Evolutionary conservation across 2,113 vertebrate genomes (phyloP), one percentile per base, ranked within the genome.

Genomic region (Noctilio leporinus): DNA sequence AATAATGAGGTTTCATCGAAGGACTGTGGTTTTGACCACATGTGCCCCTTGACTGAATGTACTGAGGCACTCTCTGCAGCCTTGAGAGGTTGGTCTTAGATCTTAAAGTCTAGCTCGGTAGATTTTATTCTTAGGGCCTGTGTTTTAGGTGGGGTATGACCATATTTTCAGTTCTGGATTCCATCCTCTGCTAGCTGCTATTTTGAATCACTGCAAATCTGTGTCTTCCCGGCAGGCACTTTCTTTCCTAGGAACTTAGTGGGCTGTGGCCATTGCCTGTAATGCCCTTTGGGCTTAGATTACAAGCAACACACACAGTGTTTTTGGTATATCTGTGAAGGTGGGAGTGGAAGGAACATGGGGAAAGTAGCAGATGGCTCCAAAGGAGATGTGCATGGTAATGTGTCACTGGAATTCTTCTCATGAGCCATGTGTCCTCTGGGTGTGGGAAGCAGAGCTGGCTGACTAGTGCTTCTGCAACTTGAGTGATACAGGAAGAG

Each of bases 401-500:
- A 89, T 80, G 65, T 97, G 81, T 96, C 81, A 57, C 76, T 85
- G 81, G 75, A 85, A 69, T 65, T 62, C 76, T 55, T 51, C 72
- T 78, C 55, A 0, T 87, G 86, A 64, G 86, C 70, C 53, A 55
- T 33, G 51, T 1, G 11, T 93, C 80, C 85, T 88, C 55, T 43
- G 64, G 47, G 28, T 70, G 95, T 96, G 93, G 96, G 94, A 95
- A 88, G 91, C 69, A 49, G 70, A 86, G 83, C 92, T 82, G 62
- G 81, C 93, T 96, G 92, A 90, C 96, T 95, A 95, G 55, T 95
- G 72, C 69, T 96, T 89, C 45, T 97, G 88, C 35, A 49, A 75
- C 67, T 88, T 88, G 93, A 96, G 80, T 59, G 72, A 84, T 59
- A 49, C 90, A 95, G 95, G 96, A 97, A 97, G 94, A 88, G 65